Percentiles rank a stretch among this genome's conserved stretches.
Evolutionary conservation across 2,113 vertebrate species (phyloP).

Genomic region (Pluvianellus socialis): DNA sequence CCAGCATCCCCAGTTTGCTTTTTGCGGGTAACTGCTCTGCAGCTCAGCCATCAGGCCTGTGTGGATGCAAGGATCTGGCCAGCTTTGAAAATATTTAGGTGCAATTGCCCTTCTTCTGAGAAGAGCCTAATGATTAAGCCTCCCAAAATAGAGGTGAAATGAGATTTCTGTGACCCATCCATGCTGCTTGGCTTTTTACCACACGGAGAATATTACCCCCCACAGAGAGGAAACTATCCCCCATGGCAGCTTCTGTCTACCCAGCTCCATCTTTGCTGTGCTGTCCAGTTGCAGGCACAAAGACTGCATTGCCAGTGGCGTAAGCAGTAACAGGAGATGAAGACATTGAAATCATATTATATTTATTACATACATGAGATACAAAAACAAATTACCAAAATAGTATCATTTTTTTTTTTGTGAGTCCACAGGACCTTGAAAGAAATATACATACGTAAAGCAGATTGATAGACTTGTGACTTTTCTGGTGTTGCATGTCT

Average conservation of each 20-base stretch:
- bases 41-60: neutral
- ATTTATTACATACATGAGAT: slow-evolving; percentile 80
- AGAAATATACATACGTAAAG: slow-evolving; percentile 61
- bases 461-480: neutral
- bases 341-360: slow-evolving; percentile 57
- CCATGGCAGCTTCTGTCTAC: neutral
- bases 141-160: neutral
- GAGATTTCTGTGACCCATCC: neutral
- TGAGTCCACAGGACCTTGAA: slow-evolving; percentile 77
- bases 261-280: neutral
- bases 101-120: neutral
- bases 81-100: neutral
- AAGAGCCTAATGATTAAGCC: neutral
- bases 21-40: neutral
- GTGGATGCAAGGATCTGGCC: neutral
- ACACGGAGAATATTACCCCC: fast-evolving
- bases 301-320: neutral
- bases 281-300: neutral
- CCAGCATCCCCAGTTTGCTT: neutral
- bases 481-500: slow-evolving; percentile 49
- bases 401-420: slow-evolving; percentile 52
- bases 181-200: neutral
- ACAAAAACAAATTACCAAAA: slow-evolving; percentile 78
- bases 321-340: neutral
- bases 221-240: neutral